A percentile compares a stretch with the other conserved stretches of the same genome.
Conservation (phyloP, 2,888 invertebrate species). For the Melinaea menophilus region DNA sequence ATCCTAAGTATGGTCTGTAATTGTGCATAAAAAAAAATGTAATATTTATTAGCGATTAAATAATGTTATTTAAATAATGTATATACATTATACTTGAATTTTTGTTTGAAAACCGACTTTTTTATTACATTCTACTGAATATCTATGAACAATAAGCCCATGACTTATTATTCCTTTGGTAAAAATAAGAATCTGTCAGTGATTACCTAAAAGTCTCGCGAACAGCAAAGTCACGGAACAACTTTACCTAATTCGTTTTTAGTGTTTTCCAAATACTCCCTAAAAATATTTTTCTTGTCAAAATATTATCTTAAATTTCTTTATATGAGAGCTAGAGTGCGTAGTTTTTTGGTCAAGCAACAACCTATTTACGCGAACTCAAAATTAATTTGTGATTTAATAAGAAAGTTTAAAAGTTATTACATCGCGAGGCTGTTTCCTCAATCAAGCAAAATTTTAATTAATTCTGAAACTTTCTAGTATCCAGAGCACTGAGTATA, state of each 20-base stretch:
- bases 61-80: too few species aligned
- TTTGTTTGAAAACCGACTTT: too few species aligned
- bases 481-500: slow-evolving; percentile 18
- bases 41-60: too few species aligned
- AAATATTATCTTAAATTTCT: background rate
- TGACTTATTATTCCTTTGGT: too few species aligned
- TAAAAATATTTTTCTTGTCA: background rate
- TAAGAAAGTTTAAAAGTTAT: slow-evolving; percentile 28
- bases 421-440: slow-evolving; percentile 25
- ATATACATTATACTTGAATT: too few species aligned
- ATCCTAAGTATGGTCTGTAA: too few species aligned
- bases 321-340: background rate
- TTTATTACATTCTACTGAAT: too few species aligned
- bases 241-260: background rate
- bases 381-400: slow-evolving; percentile 31
- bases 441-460: slow-evolving; percentile 29
- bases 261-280: background rate
- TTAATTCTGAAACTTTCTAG: slow-evolving; percentile 26
- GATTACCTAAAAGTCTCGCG: background rate
- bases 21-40: too few species aligned
- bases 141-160: too few species aligned
- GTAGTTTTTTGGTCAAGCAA: slow-evolving; percentile 5
- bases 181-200: too few species aligned
- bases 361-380: slow-evolving; percentile 19
- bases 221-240: background rate